Conservation (phyloP, 2,113 vertebrate genomes). For the Melanerpes aurifrons region DNA sequence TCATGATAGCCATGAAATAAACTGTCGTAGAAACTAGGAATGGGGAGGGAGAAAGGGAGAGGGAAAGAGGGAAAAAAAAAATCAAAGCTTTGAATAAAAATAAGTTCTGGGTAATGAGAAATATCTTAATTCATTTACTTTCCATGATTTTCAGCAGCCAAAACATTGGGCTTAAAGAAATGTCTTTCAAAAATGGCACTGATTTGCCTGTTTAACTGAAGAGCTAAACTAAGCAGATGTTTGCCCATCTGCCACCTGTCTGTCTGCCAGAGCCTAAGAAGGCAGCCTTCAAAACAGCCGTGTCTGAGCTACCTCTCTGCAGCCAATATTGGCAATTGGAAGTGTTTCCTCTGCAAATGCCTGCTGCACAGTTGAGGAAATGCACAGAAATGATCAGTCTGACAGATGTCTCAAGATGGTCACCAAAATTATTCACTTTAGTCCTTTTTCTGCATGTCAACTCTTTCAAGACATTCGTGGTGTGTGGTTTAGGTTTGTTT, state of each 20-base stretch:
- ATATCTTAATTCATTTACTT: not conserved
- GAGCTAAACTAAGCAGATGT: constrained; percentile 15
- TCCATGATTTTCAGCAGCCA: not conserved
- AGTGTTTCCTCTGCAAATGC: not conserved
- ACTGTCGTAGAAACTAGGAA: not conserved
- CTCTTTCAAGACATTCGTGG: not conserved
- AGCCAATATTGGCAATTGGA: not conserved
- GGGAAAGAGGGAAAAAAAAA: not conserved
- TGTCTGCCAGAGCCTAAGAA: not conserved
- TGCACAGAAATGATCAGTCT: not conserved
- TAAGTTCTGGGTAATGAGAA: not conserved
- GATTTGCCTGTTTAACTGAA: not conserved
- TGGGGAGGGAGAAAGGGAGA: fast-evolving
- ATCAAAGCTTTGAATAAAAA: not conserved
- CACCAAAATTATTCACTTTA: not conserved
- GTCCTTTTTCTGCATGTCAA: not conserved
- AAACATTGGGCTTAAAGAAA: not conserved
- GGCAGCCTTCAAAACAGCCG: not conserved
- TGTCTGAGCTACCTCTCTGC: not conserved
- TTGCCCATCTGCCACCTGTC: not conserved
- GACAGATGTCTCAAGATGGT: not conserved
- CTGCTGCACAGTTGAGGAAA: not conserved
- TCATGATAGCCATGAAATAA: not conserved
- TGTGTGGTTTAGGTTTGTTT: too few species aligned
- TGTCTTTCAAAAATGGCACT: not conserved